Evolutionary conservation across 2,888 invertebrate genomes (phyloP), one percentile per base, ranked within the genome.

Genomic region (Pandemis corylana): DNA sequence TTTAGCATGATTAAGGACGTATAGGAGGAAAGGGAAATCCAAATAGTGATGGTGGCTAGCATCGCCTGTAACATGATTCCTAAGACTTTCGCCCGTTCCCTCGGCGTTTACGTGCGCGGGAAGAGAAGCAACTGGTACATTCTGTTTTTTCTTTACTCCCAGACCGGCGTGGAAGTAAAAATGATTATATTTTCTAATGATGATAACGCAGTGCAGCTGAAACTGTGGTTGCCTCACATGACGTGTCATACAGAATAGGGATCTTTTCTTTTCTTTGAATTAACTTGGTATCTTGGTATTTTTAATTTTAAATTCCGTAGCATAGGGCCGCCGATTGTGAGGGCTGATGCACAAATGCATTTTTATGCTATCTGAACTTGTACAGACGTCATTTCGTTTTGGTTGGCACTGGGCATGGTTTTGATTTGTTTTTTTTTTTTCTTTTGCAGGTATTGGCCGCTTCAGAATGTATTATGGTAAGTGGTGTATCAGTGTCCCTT

Each of bases 201-300:
- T 94, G 94, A 91, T 76, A 92, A 79, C 85, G 94, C 93, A 94
- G 94, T 94, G 94, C 94, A 94, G 84, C 94, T 89, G 94, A 94
- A 87, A 89, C 89, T 80, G 86, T 83, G 81, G 91, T 90, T 89
- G 86, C 79, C 89, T 90, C 88, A 85, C 88, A 86, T 86, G 78
- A 72, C 84, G 86, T 77, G 75, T 78, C 51, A 71, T 72, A 28
- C 68, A 89, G 85, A 81, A 3, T 92, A 92, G 92, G 90, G 85
- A 15, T 74, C 66, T 79, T 80, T 78, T 77, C 75, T 74, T 80
- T 78, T 77, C 75, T n/a, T n/a, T n/a, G n/a, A n/a, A 73, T 75
- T 70, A 76, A 72, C 68, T 76, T 78, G 69, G 42, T 73, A 75
- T 79, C 65, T 71, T 61, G 41, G 70, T n/a, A 77, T 72, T 75